A percentile compares a stretch with the other conserved stretches of the same genome.
phyloP scores from a whole-genome alignment of 2,888 invertebrate species.

The Lasioglossum pauxillum region DNA sequence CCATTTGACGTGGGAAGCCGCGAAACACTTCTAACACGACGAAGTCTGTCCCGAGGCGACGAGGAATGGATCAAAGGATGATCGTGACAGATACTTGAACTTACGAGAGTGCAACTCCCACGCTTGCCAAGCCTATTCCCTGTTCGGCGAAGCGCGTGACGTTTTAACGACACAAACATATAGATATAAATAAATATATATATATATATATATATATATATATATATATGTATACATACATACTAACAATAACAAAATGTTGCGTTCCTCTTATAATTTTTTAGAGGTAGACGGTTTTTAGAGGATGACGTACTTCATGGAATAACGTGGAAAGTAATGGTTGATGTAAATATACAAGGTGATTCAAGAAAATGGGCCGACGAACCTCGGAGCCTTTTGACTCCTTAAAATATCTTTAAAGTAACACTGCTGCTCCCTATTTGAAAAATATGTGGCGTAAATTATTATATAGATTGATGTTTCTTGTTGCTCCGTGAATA shows the following conservation, averaged over 20 bases:
- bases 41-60: not conserved
- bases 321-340: conserved; percentile 74
- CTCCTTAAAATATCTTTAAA: not conserved
- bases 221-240: conserved; percentile 32
- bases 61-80: conserved; percentile 5
- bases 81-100: conserved; percentile 30
- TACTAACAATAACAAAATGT: conserved; percentile 60
- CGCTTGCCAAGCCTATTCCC: conserved; percentile 75
- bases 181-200: conserved; percentile 8
- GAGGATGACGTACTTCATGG: conserved; percentile 66
- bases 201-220: conserved; percentile 24
- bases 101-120: conserved; percentile 75
- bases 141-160: conserved; percentile 74
- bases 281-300: conserved; percentile 63
- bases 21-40: conserved; percentile 11
- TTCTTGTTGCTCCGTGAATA: not conserved
- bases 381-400: not conserved
- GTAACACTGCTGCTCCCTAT: not conserved
- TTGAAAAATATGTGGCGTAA: not conserved
- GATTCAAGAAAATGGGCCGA: not conserved
- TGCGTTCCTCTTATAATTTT: conserved; percentile 73
- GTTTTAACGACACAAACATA: conserved; percentile 69
- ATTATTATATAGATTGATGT: not conserved
- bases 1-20: not conserved
- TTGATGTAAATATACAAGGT: conserved; percentile 60